Conservation (phyloP, 2,113 vertebrate species). For the Crocuta crocuta region DNA sequence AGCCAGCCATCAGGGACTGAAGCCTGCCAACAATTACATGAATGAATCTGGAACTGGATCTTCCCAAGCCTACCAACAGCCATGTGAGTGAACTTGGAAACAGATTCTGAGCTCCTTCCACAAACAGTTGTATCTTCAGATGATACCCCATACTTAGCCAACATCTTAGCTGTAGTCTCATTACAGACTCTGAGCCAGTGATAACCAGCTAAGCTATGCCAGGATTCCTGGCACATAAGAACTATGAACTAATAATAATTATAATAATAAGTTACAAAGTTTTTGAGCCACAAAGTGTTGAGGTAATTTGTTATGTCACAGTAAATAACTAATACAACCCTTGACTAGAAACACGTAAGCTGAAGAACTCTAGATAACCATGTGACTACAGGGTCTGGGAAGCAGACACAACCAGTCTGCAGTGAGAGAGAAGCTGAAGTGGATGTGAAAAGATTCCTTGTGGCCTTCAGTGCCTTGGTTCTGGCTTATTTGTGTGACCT, state of each 20-base stretch:
- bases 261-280: not conserved
- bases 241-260: not conserved
- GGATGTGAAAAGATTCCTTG: not conserved
- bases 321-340: not conserved
- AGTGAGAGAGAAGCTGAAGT: not conserved
- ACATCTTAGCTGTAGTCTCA: not conserved
- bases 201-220: not conserved
- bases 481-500: not conserved
- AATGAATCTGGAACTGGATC: not conserved
- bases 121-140: not conserved
- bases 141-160: not conserved
- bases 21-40: not conserved
- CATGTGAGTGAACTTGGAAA: not conserved
- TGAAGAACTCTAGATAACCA: not conserved
- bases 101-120: not conserved
- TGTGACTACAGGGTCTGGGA: not conserved
- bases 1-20: not conserved
- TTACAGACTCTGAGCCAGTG: not conserved
- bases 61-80: not conserved
- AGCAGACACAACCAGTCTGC: not conserved
- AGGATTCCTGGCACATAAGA: not conserved
- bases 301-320: not conserved
- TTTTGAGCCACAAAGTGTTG: not conserved
- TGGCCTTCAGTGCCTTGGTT: not conserved
- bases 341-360: not conserved